Percentiles rank a stretch among this genome's conserved stretches.
Evolutionary conservation across 2,888 invertebrate species (phyloP).

Genomic region (Bellardia pandia): DNA sequence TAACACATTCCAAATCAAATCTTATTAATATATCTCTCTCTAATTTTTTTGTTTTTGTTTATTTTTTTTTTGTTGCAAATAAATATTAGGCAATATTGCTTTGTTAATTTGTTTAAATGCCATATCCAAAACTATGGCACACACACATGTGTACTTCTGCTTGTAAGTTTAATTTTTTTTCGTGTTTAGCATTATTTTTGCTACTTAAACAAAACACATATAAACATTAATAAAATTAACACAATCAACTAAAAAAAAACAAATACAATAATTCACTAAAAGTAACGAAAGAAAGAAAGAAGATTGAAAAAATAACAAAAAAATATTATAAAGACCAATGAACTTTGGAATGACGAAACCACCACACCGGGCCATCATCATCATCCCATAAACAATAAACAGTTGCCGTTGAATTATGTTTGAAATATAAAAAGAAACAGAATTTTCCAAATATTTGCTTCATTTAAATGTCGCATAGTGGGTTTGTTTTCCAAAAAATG

Average conservation of each 20-base stretch:
- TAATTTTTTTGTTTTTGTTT: background rate
- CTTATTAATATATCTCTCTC: background rate
- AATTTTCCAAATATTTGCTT: no score
- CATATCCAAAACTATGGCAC: background rate
- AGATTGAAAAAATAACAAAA: background rate
- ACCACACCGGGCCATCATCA: background rate
- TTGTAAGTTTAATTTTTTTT: background rate
- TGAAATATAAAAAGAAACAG: background rate
- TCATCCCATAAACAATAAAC: background rate
- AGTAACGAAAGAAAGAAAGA: background rate
- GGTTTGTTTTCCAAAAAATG: no score
- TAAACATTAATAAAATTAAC: background rate
- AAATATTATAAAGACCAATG: constrained; percentile 26
- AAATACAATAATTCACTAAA: background rate
- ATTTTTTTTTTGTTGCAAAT: background rate
- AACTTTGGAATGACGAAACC: constrained; percentile 24
- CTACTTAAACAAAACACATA: background rate
- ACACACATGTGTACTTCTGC: background rate
- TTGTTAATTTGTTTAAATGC: background rate
- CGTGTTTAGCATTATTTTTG: no score
- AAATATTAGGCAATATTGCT: constrained; percentile 1
- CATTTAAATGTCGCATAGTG: no score
- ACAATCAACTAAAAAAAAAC: background rate
- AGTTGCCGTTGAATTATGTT: constrained; percentile 7
- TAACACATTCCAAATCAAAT: background rate